These are phyloP conservation scores for Petrolisthes manimaculis DNA, from an alignment of 2,888 invertebrate species.

Conservation along the genomic window DNA sequence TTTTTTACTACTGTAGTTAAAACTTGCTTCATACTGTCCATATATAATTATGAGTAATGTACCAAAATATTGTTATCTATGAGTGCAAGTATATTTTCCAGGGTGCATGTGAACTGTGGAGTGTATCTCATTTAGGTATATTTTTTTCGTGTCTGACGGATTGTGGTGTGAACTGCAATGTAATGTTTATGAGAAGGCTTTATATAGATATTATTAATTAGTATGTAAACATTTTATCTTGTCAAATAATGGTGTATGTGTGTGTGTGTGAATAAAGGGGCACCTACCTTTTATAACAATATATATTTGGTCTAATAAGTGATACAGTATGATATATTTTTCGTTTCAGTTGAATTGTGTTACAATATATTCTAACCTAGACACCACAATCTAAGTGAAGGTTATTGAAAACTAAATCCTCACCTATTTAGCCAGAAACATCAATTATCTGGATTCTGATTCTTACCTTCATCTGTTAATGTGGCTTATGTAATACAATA, in stretches of 20 bases:
- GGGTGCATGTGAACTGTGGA: background rate
- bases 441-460: too few species aligned
- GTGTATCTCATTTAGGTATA: background rate
- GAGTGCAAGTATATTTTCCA: background rate
- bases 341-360: too few species aligned
- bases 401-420: too few species aligned
- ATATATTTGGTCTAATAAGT: too few species aligned
- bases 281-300: background rate
- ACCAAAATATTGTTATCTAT: background rate
- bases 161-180: background rate
- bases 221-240: background rate
- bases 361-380: too few species aligned
- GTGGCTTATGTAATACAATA: too few species aligned
- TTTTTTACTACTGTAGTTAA: background rate
- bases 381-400: too few species aligned
- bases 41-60: background rate
- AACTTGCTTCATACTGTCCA: background rate
- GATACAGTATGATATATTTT: too few species aligned
- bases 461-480: too few species aligned
- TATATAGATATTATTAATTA: background rate
- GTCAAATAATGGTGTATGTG: background rate
- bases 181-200: background rate
- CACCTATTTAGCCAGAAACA: too few species aligned
- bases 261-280: too few species aligned
- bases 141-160: background rate